phyloP scores from a whole-genome alignment of 2,888 invertebrate species.

The Ligdia adustata region DNA sequence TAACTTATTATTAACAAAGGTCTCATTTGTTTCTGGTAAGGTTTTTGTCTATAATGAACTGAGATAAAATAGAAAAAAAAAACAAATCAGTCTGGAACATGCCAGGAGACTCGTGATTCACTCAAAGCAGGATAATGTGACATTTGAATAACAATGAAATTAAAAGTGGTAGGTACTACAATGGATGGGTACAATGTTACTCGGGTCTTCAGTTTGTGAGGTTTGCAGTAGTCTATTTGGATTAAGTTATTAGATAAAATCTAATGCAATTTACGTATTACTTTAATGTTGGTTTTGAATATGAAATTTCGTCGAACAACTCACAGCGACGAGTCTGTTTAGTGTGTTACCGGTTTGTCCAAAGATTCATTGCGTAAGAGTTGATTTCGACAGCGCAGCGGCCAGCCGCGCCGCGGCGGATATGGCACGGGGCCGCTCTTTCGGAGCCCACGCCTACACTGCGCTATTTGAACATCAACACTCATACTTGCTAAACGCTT shows the following conservation, averaged over 20 bases:
- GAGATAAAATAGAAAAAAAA: too few species aligned
- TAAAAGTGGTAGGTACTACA: too few species aligned
- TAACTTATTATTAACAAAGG: too few species aligned
- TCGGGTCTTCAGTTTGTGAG: slow-evolving; percentile 2
- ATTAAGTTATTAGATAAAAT: slow-evolving; percentile 21
- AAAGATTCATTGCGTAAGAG: slow-evolving; percentile 71
- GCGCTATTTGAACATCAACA: slow-evolving; percentile 64
- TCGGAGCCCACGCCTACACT: slow-evolving; percentile 71
- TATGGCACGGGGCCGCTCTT: slow-evolving; percentile 80
- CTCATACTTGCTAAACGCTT: slow-evolving; percentile 68
- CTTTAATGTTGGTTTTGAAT: slow-evolving; percentile 41
- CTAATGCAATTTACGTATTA: slow-evolving; percentile 29
- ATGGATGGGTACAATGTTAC: slow-evolving; percentile 2
- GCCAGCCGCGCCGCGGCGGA: slow-evolving; percentile 49
- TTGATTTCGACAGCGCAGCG: slow-evolving; percentile 70
- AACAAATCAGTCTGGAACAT: too few species aligned
- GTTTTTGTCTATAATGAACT: too few species aligned
- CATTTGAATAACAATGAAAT: too few species aligned
- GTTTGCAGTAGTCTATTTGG: slow-evolving; percentile 11
- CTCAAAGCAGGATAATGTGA: too few species aligned
- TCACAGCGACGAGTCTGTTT: slow-evolving; percentile 49
- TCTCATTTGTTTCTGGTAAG: too few species aligned
- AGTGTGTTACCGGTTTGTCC: slow-evolving; percentile 66
- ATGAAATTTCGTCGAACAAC: slow-evolving; percentile 49
- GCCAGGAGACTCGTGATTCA: too few species aligned